Base-by-base conservation (phyloP, 2,797 vertebrate genomes). In the Enteromius anoplus region DNA sequence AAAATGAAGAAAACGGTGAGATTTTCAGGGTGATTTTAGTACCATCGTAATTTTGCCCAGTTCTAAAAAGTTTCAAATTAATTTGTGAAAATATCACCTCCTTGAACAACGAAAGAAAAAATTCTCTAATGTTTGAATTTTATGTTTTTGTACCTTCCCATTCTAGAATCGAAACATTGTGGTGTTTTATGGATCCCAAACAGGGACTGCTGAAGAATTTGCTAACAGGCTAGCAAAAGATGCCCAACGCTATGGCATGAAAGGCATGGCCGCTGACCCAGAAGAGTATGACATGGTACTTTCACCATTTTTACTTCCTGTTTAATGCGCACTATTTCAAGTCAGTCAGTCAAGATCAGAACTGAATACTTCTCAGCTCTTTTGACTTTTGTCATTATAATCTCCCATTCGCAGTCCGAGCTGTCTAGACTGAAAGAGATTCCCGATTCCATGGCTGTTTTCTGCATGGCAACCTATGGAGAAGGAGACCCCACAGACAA, bases 1-100 rank as follows among this genome's bases (percentile, higher is more conserved):
- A 97, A 97, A 92, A 96, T 97, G 95, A 96, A 96, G 90, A 96
- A 96, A 90, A 96, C 95, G 83, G 96, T 96, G 88, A 93, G 95
- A 89, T 40, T 79, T 23, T 5, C 32, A 11, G 21, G 68, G 21
- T 21, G 4, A n/a, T 47, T 14, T 47, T 47, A 47, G 37, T 32
- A 4, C 47, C 29, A n/a, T 37, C n/a, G 10, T 11, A 77, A 47
- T 77, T 19, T 47, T 19, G 9, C 29, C 7, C 4, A 29, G 34
- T 19, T 62, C 15, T 11, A 21, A n/a, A 73, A 32, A 47, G 8
- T 71, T 49, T 26, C 26, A 9, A 64, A 49, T 65, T 65, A 34
- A 64, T 47, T 32, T 11, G 8, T 21, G 1, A n/a, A 37, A 51
- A n/a, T 17, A 0, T 23, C 21, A 37, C 21, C 45, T 6, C 1